phyloP scores from a whole-genome alignment of 1,140 invertebrate genomes.

The Drosophila carrolli region DNA sequence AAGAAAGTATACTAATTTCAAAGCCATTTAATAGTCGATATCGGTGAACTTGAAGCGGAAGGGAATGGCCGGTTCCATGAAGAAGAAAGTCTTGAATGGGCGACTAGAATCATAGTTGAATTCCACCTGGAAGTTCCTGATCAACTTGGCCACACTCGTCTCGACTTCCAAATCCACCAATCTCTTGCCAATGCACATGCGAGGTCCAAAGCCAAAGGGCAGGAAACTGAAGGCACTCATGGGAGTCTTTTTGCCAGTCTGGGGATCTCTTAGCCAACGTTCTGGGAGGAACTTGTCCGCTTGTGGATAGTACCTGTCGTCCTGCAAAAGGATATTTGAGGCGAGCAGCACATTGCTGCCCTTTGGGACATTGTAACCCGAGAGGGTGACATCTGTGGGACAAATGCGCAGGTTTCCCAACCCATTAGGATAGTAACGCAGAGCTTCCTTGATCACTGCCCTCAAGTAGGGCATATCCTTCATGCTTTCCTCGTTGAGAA shows the following conservation, averaged over 20 bases:
- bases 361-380: slow-evolving; percentile 93
- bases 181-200: slow-evolving; percentile 87
- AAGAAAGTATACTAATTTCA: not conserved
- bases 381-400: slow-evolving; percentile 90
- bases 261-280: slow-evolving; percentile 88
- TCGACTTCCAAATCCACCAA: slow-evolving; percentile 90
- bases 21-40: slow-evolving; percentile 21
- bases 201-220: slow-evolving; percentile 87
- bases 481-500: slow-evolving; percentile 78
- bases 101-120: slow-evolving; percentile 81
- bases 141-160: slow-evolving; percentile 86
- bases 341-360: slow-evolving; percentile 83
- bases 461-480: slow-evolving; percentile 85
- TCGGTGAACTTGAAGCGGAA: slow-evolving; percentile 64
- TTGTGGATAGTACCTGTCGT: slow-evolving; percentile 86
- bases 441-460: slow-evolving; percentile 86
- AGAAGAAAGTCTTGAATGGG: slow-evolving; percentile 41
- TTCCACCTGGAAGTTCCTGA: slow-evolving; percentile 86
- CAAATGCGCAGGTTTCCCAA: slow-evolving; percentile 92
- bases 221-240: slow-evolving; percentile 51
- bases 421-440: slow-evolving; percentile 93
- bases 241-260: slow-evolving; percentile 35
- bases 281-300: slow-evolving; percentile 90
- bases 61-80: slow-evolving; percentile 50
- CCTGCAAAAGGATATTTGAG: slow-evolving; percentile 40